Evolutionary conservation across 2,113 vertebrate genomes (phyloP).

Genomic region (Agelaius phoeniceus): DNA sequence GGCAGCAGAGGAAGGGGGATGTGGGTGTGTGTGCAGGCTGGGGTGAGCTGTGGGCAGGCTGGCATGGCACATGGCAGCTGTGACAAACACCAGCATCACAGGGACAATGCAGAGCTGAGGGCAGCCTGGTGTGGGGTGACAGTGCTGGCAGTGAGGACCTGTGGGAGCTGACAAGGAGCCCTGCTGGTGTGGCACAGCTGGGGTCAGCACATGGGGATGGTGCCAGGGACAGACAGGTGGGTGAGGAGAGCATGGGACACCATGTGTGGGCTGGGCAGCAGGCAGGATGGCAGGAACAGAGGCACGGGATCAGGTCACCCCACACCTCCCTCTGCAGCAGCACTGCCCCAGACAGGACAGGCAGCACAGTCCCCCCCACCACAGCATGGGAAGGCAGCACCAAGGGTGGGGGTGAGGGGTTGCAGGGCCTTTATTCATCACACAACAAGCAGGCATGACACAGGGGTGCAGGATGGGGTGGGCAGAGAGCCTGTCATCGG

Average conservation of each 20-base stretch:
- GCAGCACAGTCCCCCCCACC: fast-evolving
- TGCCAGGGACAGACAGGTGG: fast-evolving
- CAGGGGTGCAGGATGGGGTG: neutral
- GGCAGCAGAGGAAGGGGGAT: neutral
- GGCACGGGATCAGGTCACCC: neutral
- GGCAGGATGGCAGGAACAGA: neutral
- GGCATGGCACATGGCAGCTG: neutral
- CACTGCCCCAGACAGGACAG: neutral
- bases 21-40: neutral
- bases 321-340: neutral
- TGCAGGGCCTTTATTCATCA: constrained; percentile 34
- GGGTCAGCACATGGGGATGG: neutral
- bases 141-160: neutral
- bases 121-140: neutral
- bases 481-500: neutral
- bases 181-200: neutral
- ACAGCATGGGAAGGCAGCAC: neutral
- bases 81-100: neutral
- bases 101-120: neutral
- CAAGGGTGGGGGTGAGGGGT: neutral
- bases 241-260: neutral
- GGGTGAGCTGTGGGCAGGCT: neutral
- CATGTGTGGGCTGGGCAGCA: neutral
- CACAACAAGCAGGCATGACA: neutral
- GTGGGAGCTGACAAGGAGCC: fast-evolving